Evolutionary conservation across 2,797 vertebrate species (phyloP).

Genomic region (Hoplostethus atlanticus): DNA sequence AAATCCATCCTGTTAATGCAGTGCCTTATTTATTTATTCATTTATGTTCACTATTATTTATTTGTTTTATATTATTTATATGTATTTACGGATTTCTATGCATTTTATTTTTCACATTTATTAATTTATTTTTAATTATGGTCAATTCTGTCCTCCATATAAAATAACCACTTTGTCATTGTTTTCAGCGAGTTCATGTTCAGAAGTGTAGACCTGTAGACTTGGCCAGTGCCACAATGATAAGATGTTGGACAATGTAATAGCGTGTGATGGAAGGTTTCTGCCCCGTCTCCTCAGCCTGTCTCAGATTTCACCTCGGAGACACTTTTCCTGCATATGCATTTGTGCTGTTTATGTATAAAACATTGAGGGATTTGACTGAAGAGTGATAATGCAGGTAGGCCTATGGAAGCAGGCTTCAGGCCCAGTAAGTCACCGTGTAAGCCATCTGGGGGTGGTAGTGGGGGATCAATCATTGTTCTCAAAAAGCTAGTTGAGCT

Average conservation of each 20-base stretch:
- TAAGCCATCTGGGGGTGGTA: too few species aligned
- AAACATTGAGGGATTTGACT: constrained; percentile 16
- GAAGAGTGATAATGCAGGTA: constrained; percentile 4
- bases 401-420: neutral
- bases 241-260: neutral
- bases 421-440: neutral
- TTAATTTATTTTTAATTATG: too few species aligned
- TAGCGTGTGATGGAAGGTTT: neutral
- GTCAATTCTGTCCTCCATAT: too few species aligned
- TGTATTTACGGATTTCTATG: too few species aligned
- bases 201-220: neutral
- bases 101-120: too few species aligned
- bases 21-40: too few species aligned
- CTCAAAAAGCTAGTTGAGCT: neutral
- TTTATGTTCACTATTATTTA: too few species aligned
- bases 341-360: constrained; percentile 40
- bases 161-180: too few species aligned
- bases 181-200: too few species aligned
- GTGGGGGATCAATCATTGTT: neutral
- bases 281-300: neutral
- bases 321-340: constrained; percentile 14
- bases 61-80: too few species aligned
- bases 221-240: neutral
- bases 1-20: too few species aligned
- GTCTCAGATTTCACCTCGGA: constrained; percentile 26